A percentile compares a stretch with the other conserved stretches of the same genome.
These are phyloP conservation scores for Clavelina lepadiformis DNA, from an alignment of 23 tunicate species.

Conservation along the genomic window DNA sequence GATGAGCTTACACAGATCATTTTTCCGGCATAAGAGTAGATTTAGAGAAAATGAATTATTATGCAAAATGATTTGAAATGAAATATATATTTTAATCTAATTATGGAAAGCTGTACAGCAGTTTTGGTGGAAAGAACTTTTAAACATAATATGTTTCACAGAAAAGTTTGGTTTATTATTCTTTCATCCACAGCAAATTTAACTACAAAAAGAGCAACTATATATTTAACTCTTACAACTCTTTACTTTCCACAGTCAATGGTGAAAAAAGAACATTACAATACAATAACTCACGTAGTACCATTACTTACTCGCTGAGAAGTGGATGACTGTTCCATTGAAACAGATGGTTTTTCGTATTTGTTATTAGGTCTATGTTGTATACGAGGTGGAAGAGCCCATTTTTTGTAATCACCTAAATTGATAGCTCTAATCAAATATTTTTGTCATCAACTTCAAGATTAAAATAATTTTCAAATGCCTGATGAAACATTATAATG, in stretches of 20 bases:
- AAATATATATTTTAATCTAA: not conserved
- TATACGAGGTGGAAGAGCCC: slow-evolving; percentile 66
- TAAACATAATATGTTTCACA: too few species aligned
- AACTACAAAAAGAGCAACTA: not conserved
- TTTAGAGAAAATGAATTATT: not conserved
- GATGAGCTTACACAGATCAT: too few species aligned
- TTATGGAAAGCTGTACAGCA: not conserved
- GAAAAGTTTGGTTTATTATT: not conserved
- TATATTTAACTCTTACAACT: too few species aligned
- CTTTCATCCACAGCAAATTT: not conserved
- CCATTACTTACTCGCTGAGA: slow-evolving; percentile 65
- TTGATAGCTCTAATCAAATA: too few species aligned
- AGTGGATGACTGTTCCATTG: slow-evolving; percentile 76
- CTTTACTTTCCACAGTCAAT: too few species aligned
- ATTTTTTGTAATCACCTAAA: slow-evolving; percentile 69
- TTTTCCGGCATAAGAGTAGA: too few species aligned
- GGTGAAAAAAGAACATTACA: too few species aligned
- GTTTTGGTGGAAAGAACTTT: too few species aligned
- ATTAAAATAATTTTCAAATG: too few species aligned
- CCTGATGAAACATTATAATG: too few species aligned
- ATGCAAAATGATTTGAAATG: not conserved
- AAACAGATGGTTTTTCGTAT: slow-evolving; percentile 54
- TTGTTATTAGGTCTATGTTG: slow-evolving; percentile 41
- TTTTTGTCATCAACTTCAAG: too few species aligned
- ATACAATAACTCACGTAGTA: too few species aligned